Percentiles rank a stretch among this genome's conserved stretches.
Conservation (phyloP, 2,888 invertebrate species). For the Ommatoiulus sabulosus region DNA sequence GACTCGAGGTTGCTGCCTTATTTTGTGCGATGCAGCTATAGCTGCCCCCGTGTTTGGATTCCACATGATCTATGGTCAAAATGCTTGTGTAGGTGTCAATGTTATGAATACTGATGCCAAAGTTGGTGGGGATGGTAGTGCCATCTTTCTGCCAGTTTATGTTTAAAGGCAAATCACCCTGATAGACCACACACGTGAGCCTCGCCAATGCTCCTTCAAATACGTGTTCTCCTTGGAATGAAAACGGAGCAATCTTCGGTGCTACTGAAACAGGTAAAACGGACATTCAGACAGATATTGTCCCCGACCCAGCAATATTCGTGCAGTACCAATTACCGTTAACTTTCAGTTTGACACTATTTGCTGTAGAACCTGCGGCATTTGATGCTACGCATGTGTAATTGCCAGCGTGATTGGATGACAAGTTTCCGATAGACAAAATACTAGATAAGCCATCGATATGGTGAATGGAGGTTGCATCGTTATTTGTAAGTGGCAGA, state of each 20-base stretch:
- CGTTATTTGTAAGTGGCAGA: conserved; percentile 61
- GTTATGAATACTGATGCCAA: not conserved
- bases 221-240: conserved; percentile 57
- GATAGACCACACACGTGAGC: conserved; percentile 61
- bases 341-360: conserved; percentile 82
- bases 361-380: conserved; percentile 82
- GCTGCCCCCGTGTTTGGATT: conserved; percentile 51
- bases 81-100: conserved; percentile 56
- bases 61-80: conserved; percentile 54
- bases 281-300: not conserved
- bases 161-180: conserved; percentile 68
- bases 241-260: conserved; percentile 57
- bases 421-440: conserved; percentile 70
- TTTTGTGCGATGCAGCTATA: conserved; percentile 52
- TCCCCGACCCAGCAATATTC: conserved; percentile 3
- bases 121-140: conserved; percentile 63
- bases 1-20: conserved; percentile 29
- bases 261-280: conserved; percentile 54
- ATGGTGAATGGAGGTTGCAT: conserved; percentile 58
- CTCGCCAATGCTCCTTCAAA: conserved; percentile 61
- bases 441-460: conserved; percentile 80
- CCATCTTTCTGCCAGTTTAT: conserved; percentile 79
- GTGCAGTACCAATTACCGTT: conserved; percentile 76
- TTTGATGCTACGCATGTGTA: conserved; percentile 83
- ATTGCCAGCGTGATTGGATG: conserved; percentile 69